Evolutionary conservation across 35 echinoderm and acorn worm genomes (phyloP), one percentile per base, ranked within the genome.

Genomic region (Apostichopus parvimensis): DNA sequence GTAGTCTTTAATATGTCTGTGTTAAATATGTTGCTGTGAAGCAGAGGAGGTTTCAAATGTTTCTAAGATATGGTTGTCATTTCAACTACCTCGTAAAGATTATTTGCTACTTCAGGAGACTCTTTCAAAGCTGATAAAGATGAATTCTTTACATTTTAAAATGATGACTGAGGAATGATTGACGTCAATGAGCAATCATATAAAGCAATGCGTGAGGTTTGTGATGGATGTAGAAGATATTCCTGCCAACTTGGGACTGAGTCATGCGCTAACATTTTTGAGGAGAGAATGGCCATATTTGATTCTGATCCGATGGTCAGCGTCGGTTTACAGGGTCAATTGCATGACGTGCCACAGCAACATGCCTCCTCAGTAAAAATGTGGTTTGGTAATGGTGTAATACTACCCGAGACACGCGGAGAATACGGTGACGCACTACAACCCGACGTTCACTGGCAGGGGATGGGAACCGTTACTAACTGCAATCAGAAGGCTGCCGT

Each of bases 391-490:
- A 9, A 92, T 87, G 93, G 93, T 15, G 57, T 94, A 11, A 73
- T 94, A 22, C 56, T 92, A 9, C 60, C 87, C 56, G 57, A n/a
- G 14, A 10, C 45, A 79, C n/a, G 8, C 28, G 76, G 58, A 26
- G 4, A 21, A 52, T 10, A 62, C 86, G 14, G 22, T 92, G 8
- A 60, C 34, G 20, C 91, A 92, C 55, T 91, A 87, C 82, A 94
- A 94, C 21, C 93, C 93, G 2, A 94, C 93, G 58, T 78, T 94
- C 10, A 94, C 93, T 79, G 89, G 89, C 13, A 54, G 55, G 53
- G 68, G 62, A 14, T 20, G 56, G 64, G 64, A 70, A 8, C 25
- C n/a, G 54, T 52, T 54, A 28, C 22, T 22, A 4, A 24, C 53
- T 34, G 17, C 22, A 15, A 24, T 17, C 17, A 22, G 78, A 78